These are phyloP conservation scores for Antheraea mylitta DNA, from an alignment of 1,140 invertebrate genomes.

Conservation along the genomic window DNA sequence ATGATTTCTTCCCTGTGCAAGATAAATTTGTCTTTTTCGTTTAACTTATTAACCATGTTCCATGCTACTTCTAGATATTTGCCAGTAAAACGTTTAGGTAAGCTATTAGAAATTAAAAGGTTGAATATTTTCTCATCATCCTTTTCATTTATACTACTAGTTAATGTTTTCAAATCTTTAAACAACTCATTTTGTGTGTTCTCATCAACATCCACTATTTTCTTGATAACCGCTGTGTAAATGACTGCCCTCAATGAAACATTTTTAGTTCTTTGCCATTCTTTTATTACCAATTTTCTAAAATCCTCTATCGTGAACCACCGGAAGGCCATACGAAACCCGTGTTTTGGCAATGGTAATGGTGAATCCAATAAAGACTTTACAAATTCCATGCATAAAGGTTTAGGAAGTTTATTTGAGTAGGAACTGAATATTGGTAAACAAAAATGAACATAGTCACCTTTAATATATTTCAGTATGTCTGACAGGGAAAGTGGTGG, in stretches of 20 bases:
- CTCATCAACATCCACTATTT: conserved; percentile 27
- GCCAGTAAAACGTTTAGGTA: conserved; percentile 31
- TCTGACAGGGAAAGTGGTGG: conserved; percentile 43
- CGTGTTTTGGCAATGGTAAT: conserved; percentile 55
- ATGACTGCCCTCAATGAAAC: conserved; percentile 46
- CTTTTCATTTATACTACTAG: conserved; percentile 35
- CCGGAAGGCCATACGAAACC: conserved; percentile 51
- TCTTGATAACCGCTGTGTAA: conserved; percentile 40
- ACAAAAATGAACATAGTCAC: conserved; percentile 52
- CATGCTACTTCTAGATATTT: conserved; percentile 37
- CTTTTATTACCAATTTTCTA: conserved; percentile 32
- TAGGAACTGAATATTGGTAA: conserved; percentile 51
- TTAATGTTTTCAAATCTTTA: conserved; percentile 41
- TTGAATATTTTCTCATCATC: conserved; percentile 44
- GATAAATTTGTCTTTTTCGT: conserved; percentile 27
- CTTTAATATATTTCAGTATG: conserved; percentile 43
- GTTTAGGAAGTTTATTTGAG: conserved; percentile 39
- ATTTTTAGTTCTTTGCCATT: conserved; percentile 55
- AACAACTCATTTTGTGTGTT: conserved; percentile 28
- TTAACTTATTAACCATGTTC: conserved; percentile 35
- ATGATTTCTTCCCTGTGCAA: conserved; percentile 29
- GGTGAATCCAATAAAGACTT: conserved; percentile 41
- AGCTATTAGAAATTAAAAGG: conserved; percentile 15
- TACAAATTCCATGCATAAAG: conserved; percentile 41
- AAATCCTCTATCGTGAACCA: conserved; percentile 38